phyloP scores from a whole-genome alignment of 1,140 invertebrate genomes.

The Goniozus legneri region DNA sequence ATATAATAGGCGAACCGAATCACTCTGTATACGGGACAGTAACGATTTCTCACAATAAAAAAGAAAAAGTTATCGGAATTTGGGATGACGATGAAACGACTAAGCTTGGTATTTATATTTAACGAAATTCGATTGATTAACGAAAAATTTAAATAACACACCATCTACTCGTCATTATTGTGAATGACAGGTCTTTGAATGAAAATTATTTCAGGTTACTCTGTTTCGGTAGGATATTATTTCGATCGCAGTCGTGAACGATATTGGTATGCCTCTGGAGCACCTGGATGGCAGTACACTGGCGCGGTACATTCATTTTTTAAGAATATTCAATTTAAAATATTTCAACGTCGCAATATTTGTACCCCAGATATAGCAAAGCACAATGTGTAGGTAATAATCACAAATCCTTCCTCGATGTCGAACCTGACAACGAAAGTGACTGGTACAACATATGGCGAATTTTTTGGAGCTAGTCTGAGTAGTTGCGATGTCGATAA shows the following conservation, averaged over 20 bases:
- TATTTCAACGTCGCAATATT: neutral
- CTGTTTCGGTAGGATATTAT: slow-evolving; percentile 58
- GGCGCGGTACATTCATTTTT: slow-evolving; percentile 35
- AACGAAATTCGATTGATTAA: neutral
- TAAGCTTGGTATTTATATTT: slow-evolving; percentile 22
- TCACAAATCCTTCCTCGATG: slow-evolving; percentile 32
- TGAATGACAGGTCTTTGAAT: neutral
- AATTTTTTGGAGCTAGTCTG: slow-evolving; percentile 74
- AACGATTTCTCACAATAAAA: slow-evolving; percentile 4
- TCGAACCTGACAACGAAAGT: slow-evolving; percentile 23
- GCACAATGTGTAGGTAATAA: slow-evolving; percentile 19
- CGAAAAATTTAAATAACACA: neutral
- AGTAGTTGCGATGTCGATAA: slow-evolving; percentile 67
- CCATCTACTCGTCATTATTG: neutral
- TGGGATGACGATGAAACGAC: slow-evolving; percentile 13
- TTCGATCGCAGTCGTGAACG: slow-evolving; percentile 34
- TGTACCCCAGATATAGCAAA: neutral
- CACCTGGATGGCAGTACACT: slow-evolving; percentile 53
- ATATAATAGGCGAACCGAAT: slow-evolving; percentile 27
- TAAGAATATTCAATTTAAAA: neutral
- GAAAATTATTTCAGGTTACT: slow-evolving; percentile 52
- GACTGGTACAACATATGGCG: slow-evolving; percentile 63
- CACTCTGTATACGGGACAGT: slow-evolving; percentile 22
- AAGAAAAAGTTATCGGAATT: slow-evolving; percentile 5
- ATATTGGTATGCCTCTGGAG: slow-evolving; percentile 55